Conservation (phyloP, 2,888 invertebrate species). For the Lacanobia oleracea region DNA sequence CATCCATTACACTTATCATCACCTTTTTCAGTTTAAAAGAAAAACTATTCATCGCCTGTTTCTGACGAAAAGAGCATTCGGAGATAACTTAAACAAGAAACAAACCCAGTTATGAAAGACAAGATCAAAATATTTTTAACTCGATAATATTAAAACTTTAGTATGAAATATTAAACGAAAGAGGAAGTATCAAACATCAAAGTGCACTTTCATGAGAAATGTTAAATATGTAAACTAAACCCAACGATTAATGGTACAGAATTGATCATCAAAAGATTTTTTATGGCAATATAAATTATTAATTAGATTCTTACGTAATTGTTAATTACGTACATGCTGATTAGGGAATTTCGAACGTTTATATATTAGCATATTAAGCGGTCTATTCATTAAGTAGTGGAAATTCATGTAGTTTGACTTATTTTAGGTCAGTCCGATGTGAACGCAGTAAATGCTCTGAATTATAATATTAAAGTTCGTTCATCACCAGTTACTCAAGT, state of each 20-base stretch:
- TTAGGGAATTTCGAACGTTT: slow-evolving; percentile 33
- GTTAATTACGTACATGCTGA: slow-evolving; percentile 41
- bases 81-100: slow-evolving; percentile 19
- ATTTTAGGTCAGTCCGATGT: background rate
- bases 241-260: slow-evolving; percentile 11
- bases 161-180: slow-evolving; percentile 38
- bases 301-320: slow-evolving; percentile 44
- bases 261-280: slow-evolving; percentile 31
- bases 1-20: slow-evolving; percentile 9
- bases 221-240: slow-evolving; percentile 13
- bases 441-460: background rate
- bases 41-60: background rate
- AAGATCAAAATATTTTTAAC: slow-evolving; percentile 51
- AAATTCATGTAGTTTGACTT: slow-evolving; percentile 19
- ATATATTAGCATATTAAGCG: slow-evolving; percentile 44
- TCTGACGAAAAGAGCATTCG: background rate
- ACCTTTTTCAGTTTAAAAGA: slow-evolving; percentile 32
- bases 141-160: slow-evolving; percentile 29
- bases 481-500: too few species aligned
- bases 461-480: too few species aligned
- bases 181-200: slow-evolving; percentile 50
- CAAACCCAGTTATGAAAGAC: slow-evolving; percentile 16
- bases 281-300: slow-evolving; percentile 41
- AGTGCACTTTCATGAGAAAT: slow-evolving; percentile 34
- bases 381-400: slow-evolving; percentile 19